Percentiles rank a stretch among this genome's conserved stretches.
Evolutionary conservation across 2,888 invertebrate genomes (phyloP).

Genomic region (Brassicogethes aeneus): DNA sequence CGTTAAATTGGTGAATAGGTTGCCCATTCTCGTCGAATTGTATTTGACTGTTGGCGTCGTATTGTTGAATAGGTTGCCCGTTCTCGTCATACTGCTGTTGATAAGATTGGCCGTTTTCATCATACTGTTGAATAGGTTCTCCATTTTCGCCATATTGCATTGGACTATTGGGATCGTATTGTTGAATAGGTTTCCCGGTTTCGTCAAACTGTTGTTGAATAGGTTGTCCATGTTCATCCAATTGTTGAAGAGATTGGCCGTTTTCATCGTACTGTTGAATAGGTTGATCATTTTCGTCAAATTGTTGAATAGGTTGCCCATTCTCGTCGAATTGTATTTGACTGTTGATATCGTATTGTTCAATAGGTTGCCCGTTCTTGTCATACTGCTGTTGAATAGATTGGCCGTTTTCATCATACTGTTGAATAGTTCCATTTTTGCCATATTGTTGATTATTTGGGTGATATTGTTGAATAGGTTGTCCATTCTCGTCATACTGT

Average conservation of each 20-base stretch:
- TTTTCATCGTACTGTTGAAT: constrained; percentile 17
- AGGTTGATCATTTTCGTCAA: constrained; percentile 13
- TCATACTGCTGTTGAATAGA: constrained; percentile 13
- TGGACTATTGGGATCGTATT: constrained; percentile 7
- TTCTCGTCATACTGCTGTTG: constrained; percentile 11
- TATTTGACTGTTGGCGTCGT: constrained; percentile 10
- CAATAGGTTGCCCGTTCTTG: constrained; percentile 14
- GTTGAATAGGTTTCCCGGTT: constrained; percentile 16
- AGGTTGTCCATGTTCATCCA: constrained; percentile 12
- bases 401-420: constrained; percentile 18
- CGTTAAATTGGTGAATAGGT: constrained; percentile 18
- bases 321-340: constrained; percentile 11
- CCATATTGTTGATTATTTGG: constrained; percentile 15
- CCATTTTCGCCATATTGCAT: constrained; percentile 11
- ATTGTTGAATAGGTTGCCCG: constrained; percentile 12
- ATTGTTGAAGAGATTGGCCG: constrained; percentile 13
- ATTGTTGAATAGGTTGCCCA: constrained; percentile 6
- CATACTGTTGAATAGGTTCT: constrained; percentile 15
- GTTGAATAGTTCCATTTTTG: constrained; percentile 10
- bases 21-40: constrained; percentile 24
- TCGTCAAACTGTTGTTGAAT: constrained; percentile 15
- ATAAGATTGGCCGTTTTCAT: constrained; percentile 14
- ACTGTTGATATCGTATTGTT: constrained; percentile 17
- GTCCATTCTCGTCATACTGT: constrained; percentile 13
- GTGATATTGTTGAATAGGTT: constrained; percentile 12